Percentiles rank a stretch among this genome's conserved stretches.
Conservation (phyloP, 2,888 invertebrate genomes). For the Epistrophella euchroma region DNA sequence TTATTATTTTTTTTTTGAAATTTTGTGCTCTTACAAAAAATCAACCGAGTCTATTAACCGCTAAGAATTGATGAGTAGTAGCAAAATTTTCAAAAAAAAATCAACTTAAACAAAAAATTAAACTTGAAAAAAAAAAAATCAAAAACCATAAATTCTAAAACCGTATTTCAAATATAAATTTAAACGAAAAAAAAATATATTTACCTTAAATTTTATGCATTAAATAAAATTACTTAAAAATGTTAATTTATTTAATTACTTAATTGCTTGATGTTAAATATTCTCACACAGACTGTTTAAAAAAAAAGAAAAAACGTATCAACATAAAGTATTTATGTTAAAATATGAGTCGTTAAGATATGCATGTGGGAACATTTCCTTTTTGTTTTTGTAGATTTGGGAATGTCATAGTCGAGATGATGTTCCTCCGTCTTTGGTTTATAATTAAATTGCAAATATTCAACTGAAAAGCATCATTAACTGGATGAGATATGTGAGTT, state of each 20-base stretch:
- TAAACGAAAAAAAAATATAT: background rate
- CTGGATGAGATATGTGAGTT: slow-evolving; percentile 51
- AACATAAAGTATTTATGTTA: background rate
- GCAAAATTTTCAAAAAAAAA: no score
- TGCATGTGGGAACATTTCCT: slow-evolving; percentile 19
- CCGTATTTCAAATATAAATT: slow-evolving; percentile 1
- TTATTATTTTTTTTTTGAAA: no score
- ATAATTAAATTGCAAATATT: slow-evolving; percentile 60
- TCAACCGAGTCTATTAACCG: no score
- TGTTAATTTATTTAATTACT: slow-evolving; percentile 50
- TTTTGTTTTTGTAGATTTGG: slow-evolving; percentile 34
- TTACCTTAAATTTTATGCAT: slow-evolving; percentile 13
- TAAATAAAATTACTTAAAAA: slow-evolving; percentile 39
- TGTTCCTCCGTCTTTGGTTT: slow-evolving; percentile 42
- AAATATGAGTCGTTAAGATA: slow-evolving; percentile 28
- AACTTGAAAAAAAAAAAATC: background rate
- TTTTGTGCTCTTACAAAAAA: no score
- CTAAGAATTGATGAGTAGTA: no score
- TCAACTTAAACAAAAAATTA: background rate
- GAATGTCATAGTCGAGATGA: slow-evolving; percentile 61
- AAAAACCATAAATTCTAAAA: background rate
- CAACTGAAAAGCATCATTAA: slow-evolving; percentile 67
- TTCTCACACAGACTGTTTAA: slow-evolving; percentile 35
- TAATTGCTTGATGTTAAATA: slow-evolving; percentile 36
- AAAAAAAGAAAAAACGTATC: background rate